phyloP scores from a whole-genome alignment of 2,888 invertebrate species.

The Lasioglossum pauxillum region DNA sequence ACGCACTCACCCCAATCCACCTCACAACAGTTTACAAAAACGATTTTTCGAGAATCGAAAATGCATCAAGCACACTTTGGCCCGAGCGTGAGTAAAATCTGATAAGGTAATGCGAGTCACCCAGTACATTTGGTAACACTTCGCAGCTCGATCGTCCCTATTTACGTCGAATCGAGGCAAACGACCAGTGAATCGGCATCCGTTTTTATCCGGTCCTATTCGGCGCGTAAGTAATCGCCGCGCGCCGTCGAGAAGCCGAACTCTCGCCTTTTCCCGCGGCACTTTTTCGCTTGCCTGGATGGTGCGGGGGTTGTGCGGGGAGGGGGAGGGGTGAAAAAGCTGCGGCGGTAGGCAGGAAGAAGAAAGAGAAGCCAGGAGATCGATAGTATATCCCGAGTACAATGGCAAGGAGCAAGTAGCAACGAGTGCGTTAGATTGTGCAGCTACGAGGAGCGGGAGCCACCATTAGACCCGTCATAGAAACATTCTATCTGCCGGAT shows the following conservation, averaged over 20 bases:
- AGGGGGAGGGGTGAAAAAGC: background rate
- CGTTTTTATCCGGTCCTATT: slow-evolving; percentile 42
- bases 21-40: background rate
- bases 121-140: background rate
- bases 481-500: slow-evolving; percentile 53
- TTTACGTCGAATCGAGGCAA: slow-evolving; percentile 28
- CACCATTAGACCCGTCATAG: slow-evolving; percentile 60
- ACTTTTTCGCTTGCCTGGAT: slow-evolving; percentile 36
- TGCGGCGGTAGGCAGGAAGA: slow-evolving; percentile 48
- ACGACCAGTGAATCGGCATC: slow-evolving; percentile 15
- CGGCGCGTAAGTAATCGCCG: slow-evolving; percentile 52
- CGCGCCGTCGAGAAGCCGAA: slow-evolving; percentile 50
- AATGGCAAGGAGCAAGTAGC: slow-evolving; percentile 65
- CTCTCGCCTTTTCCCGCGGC: slow-evolving; percentile 30
- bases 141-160: slow-evolving; percentile 34
- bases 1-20: too few relatives aligned
- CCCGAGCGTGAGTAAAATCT: background rate
- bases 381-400: slow-evolving; percentile 71
- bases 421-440: slow-evolving; percentile 60
- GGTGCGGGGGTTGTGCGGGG: background rate
- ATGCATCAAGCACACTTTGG: background rate
- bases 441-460: slow-evolving; percentile 46
- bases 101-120: background rate
- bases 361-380: slow-evolving; percentile 65
- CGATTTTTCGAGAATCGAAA: background rate